Conservation (phyloP, 2,888 invertebrate species). For the Ectemnius cavifrons region DNA sequence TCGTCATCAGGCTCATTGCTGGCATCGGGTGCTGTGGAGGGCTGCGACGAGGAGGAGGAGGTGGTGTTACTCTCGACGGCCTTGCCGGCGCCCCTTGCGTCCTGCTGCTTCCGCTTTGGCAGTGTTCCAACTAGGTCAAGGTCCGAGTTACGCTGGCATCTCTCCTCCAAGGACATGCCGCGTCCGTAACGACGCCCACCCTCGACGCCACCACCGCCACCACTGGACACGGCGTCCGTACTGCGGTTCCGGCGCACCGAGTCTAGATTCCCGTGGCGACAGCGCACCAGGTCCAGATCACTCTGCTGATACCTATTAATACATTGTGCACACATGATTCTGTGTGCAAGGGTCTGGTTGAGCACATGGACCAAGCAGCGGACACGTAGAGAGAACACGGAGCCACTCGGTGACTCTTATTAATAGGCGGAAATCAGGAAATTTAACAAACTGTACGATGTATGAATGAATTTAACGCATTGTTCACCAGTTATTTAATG, state of each 20-base stretch:
- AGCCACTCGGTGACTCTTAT: too few relatives aligned
- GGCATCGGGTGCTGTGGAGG: constrained; percentile 19
- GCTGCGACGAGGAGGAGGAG: constrained; percentile 52
- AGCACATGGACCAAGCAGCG: too few relatives aligned
- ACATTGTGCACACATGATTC: background rate
- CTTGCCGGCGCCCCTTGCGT: constrained; percentile 45
- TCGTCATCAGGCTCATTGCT: constrained; percentile 54
- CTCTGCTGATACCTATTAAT: constrained; percentile 70
- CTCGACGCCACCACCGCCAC: background rate
- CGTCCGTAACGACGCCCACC: constrained; percentile 45
- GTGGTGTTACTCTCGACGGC: constrained; percentile 41
- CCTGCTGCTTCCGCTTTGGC: constrained; percentile 65
- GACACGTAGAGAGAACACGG: too few relatives aligned
- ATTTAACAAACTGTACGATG: background rate
- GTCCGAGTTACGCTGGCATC: constrained; percentile 65
- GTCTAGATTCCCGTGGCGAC: constrained; percentile 70
- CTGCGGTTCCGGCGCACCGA: constrained; percentile 66
- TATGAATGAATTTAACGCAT: too few relatives aligned
- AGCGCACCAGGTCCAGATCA: constrained; percentile 70
- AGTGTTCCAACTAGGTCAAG: constrained; percentile 71
- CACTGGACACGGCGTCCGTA: constrained; percentile 53
- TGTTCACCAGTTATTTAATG: too few relatives aligned
- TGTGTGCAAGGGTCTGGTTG: background rate
- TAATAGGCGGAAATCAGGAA: background rate
- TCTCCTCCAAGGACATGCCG: constrained; percentile 59